Evolutionary conservation across 2,113 vertebrate species (phyloP), one percentile per base, ranked within the genome.

Genomic region (Strix uralensis): DNA sequence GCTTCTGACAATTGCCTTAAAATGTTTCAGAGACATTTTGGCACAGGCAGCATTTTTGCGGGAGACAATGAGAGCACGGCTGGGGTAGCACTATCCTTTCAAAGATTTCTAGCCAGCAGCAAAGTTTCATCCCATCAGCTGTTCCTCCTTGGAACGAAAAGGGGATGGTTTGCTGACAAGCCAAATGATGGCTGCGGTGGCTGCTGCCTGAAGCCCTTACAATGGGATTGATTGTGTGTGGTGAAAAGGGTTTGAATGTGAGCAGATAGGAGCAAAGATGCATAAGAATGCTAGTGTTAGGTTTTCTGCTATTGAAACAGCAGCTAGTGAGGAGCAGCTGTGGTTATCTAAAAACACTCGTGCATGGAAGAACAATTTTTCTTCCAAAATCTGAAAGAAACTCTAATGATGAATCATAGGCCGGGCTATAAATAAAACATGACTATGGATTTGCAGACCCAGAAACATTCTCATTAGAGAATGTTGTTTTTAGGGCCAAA

Each of bases 381-480:
- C 93, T 97, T 97, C 95, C 95, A 97, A 97, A 96, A 97, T 96
- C 88, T 98, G 97, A 98, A 98, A 98, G 97, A 97, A 98, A 96
- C 87, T 96, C 83, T 98, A 97, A 98, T 96, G 94, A 98, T 97
- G 98, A 98, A 97, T 98, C 98, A 98, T 96, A 96, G 87, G 46
- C 83, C 14, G 52, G 52, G 82, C 96, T 98, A 98, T 98, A 98
- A 98, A 98, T 98, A 98, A 98, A 97, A 97, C 89, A 97, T 98
- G 96, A 97, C 94, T 97, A 78, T 89, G 94, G 90, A 97, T 97
- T 96, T 94, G 91, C 94, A 98, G 96, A 97, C 93, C 95, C 91
- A 96, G 94, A 98, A 97, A 97, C 92, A 97, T 88, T 96, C 96
- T 98, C 97, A 97, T 97, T 97, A 98, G 92, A 98, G 89, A 86